Base-by-base conservation (phyloP, 1,140 invertebrate genomes). In the Drosophila pallidifrons region DNA sequence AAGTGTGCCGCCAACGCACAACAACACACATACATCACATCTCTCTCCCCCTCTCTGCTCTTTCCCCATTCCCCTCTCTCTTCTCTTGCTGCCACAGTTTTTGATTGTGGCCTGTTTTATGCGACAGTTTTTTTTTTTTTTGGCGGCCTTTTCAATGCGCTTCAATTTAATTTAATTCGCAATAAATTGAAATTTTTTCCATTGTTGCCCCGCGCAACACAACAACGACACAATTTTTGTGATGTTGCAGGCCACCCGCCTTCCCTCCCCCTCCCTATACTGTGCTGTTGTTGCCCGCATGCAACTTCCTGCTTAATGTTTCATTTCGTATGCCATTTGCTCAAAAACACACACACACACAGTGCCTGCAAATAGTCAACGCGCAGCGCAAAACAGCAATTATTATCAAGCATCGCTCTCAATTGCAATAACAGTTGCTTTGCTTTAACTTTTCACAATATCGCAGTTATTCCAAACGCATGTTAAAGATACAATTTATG, bases 141-240 rank as follows among this genome's bases (percentile, higher is more conserved):
- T 57, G 63, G 69, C 66, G 73, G 82, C 70, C 75, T 77, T 79
- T 87, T 90, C 86, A 89, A 85, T 90, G 85, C 85, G 79, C 85
- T 88, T 89, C 85, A 88, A 88, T 88, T 88, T 77, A 88, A 88
- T 88, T 88, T 68, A 89, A 88, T 88, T 88, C 85, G 81, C 85
- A 81, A 89, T 88, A 81, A 88, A 89, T 88, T 88, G 85, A 77
- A 89, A 81, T 81, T 76, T 58, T 85, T 75, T 79, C 76, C 82
- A 77, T 88, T 88, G 81, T 82, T 77, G 82, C 55, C 66, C 55
- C 66, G 52, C 25, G 38, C 59, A n/a, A 51, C 64, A 46, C 49
- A 45, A 60, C 60, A 55, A 13, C 82, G 82, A 82, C 82, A 87
- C 79, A 87, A 77, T 76, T 81, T 71, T 52, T 38, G 5, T 59